Percentiles rank a stretch among this genome's conserved stretches.
Evolutionary conservation across 2,888 invertebrate species (phyloP).

Genomic region (Rhorus exstirpatorius): DNA sequence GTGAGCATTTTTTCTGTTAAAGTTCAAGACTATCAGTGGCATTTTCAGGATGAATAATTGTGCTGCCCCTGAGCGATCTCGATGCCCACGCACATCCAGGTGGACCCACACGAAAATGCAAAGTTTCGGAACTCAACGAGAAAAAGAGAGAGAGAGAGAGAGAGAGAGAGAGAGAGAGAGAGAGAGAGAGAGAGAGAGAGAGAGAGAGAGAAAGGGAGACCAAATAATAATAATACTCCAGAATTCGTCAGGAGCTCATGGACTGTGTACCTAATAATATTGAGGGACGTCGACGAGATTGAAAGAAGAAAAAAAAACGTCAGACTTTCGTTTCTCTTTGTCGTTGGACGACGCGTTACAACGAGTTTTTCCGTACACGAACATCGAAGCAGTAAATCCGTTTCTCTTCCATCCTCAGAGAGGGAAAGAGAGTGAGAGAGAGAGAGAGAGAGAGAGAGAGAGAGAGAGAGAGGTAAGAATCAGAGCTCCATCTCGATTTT

Average conservation of each 20-base stretch:
- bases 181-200: background rate
- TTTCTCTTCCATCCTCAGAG: slow-evolving; percentile 29
- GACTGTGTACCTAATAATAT: background rate
- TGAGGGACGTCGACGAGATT: slow-evolving; percentile 1
- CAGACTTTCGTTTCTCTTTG: slow-evolving; percentile 48
- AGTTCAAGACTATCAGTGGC: too few species aligned
- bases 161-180: background rate
- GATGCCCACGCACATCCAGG: slow-evolving; percentile 19
- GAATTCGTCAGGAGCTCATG: slow-evolving; percentile 7
- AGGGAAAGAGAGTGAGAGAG: background rate
- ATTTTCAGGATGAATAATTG: background rate
- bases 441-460: background rate
- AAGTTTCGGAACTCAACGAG: slow-evolving; percentile 22
- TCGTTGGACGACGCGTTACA: slow-evolving; percentile 19
- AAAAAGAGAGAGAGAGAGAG: background rate
- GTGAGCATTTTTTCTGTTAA: too few species aligned
- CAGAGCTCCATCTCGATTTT: slow-evolving; percentile 12
- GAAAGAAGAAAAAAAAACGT: slow-evolving; percentile 41
- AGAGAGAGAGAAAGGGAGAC: background rate
- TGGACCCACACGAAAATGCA: slow-evolving; percentile 13
- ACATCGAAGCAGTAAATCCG: slow-evolving; percentile 55
- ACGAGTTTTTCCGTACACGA: slow-evolving; percentile 64
- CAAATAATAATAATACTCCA: slow-evolving; percentile 7
- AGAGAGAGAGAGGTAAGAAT: background rate
- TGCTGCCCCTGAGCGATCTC: background rate